Base-by-base conservation (phyloP, 23 tunicate genomes). In the Clavelina lepadiformis region DNA sequence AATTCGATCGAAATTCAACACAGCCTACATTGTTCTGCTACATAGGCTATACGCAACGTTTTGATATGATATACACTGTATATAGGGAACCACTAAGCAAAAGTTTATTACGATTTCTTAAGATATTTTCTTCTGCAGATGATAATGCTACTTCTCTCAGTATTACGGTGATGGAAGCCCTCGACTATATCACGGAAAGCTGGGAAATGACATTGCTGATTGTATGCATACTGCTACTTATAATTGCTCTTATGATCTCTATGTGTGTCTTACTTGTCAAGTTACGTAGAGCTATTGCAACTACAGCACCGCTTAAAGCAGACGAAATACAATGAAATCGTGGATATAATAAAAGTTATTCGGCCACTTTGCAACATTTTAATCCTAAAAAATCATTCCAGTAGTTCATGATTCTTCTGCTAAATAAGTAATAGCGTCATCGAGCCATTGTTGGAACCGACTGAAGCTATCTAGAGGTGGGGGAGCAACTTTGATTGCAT, bases 171-270 rank as follows among this genome's bases (percentile, higher is more conserved):
- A 46, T 66, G 57, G 35, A 66, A 27, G 72, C 56, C 24, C 56
- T 66, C 13, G 46, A 66, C 20, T 66, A 45, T 36, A 66, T 66
- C 72, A 66, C 56, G 5, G 72, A 66, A 44, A 66, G 72, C 35
- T 66, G 72, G 72, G 72, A 66, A 26, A 66, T 66, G 35, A 23
- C 56, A 18, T 20, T 66, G n/a, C 5, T 46, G 57, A 46, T 66
- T 19, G 44, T 24, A 6, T 66, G 72, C 35, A 44, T 66, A 23
- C 45, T 66, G 3, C 72, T 66, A 21, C 72, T 66, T 22, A 66
- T 66, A n/a, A 56, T 66, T 5, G 29, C 72, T 4, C 57, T 66
- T 13, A 66, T 66, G 72, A 66, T 66, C 57, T 66, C 72, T 20
- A 66, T 66, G 57, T 66, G 72, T 28, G 35, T 66, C 18, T 37